Evolutionary conservation across 2,113 vertebrate species (phyloP).

Genomic region (Salminus brasiliensis): DNA sequence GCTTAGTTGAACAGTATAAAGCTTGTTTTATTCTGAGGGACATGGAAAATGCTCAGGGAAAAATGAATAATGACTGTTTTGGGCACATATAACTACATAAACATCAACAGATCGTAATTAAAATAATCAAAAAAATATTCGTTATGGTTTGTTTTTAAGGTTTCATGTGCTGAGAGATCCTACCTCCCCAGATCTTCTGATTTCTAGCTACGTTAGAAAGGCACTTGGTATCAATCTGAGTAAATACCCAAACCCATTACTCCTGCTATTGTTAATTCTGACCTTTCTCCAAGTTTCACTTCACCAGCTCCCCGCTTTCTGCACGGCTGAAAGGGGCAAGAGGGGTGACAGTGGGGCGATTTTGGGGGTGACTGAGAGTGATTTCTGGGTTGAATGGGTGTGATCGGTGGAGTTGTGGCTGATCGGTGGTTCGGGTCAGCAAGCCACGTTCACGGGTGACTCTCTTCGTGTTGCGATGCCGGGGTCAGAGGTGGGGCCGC

Average conservation of each 20-base stretch:
- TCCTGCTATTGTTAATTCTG: not conserved
- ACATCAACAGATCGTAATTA: too few relatives aligned
- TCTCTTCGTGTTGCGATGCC: conserved; percentile 41
- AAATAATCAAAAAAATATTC: too few relatives aligned
- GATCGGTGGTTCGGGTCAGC: conserved; percentile 53
- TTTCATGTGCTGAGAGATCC: too few relatives aligned
- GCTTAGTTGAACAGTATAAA: too few relatives aligned
- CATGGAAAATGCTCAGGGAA: too few relatives aligned
- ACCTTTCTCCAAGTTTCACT: conserved; percentile 38
- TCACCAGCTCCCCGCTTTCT: conserved; percentile 10
- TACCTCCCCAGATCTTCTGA: too few relatives aligned
- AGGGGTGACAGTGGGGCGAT: not conserved
- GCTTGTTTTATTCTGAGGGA: too few relatives aligned
- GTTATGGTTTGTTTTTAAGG: too few relatives aligned
- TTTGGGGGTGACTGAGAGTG: conserved; percentile 17
- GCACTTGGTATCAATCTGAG: not conserved
- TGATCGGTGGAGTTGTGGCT: conserved; percentile 30
- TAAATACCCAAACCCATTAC: not conserved
- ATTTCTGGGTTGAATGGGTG: conserved; percentile 47
- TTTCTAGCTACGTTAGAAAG: not conserved
- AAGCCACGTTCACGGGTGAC: conserved; percentile 46
- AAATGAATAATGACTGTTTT: too few relatives aligned
- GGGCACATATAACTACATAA: too few relatives aligned
- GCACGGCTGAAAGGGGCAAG: not conserved
- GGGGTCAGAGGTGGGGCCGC: conserved; percentile 52